phyloP scores from a whole-genome alignment of 2,113 vertebrate genomes.

The Ciconia boyciana region DNA sequence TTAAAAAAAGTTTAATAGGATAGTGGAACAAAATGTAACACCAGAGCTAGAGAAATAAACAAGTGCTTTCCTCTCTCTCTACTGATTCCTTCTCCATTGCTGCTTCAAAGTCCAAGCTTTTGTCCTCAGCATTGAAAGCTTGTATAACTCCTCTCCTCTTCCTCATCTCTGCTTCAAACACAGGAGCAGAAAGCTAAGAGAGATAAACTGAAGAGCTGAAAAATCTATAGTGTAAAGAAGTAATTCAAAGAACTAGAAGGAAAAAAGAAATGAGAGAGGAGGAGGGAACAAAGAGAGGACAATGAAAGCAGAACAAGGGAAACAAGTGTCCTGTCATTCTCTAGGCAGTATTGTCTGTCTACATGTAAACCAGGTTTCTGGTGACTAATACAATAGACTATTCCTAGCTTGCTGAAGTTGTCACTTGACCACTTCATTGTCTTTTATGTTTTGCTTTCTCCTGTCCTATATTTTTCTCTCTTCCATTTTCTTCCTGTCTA shows the following conservation, averaged over 20 bases:
- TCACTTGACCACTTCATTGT: slow-evolving; percentile 46
- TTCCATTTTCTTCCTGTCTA: not conserved
- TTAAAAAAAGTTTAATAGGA: not conserved
- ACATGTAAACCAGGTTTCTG: not conserved
- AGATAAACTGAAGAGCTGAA: not conserved
- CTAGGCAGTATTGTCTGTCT: not conserved
- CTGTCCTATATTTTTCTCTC: not conserved
- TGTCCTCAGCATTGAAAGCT: not conserved
- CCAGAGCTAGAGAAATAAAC: not conserved
- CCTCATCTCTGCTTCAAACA: not conserved
- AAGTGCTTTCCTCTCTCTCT: not conserved
- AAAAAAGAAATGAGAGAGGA: not conserved
- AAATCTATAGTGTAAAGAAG: not conserved
- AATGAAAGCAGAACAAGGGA: not conserved
- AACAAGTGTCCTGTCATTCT: not conserved
- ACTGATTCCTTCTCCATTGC: not conserved
- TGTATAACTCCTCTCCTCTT: not conserved
- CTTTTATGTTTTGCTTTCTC: not conserved
- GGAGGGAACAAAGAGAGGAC: not conserved
- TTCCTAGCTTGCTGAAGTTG: not conserved
- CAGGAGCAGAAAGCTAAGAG: not conserved
- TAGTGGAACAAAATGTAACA: not conserved
- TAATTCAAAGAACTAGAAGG: not conserved
- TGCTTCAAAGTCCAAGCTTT: not conserved
- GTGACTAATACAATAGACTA: not conserved